A percentile compares a stretch with the other conserved stretches of the same genome.
Evolutionary conservation across 2,113 vertebrate species (phyloP).

Genomic region (Paradoxurus hermaphroditus): DNA sequence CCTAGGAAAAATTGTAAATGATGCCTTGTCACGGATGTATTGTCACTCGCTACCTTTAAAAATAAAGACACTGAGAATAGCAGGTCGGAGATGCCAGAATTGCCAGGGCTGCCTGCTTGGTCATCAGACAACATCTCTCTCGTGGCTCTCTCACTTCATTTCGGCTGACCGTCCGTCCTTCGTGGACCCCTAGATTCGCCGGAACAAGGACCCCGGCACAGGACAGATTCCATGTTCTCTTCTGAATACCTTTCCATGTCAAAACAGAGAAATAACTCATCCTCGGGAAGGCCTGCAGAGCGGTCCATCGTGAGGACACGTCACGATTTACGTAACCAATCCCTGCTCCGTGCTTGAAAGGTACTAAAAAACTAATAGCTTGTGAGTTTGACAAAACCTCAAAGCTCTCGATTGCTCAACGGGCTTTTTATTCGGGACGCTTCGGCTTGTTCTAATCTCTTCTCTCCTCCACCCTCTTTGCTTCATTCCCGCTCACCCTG

Average conservation of each 20-base stretch:
- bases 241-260: not conserved
- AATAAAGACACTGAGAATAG: too few species aligned
- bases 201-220: too few species aligned
- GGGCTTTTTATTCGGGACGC: not conserved
- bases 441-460: not conserved
- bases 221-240: not conserved
- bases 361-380: conserved; percentile 10
- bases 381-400: not conserved
- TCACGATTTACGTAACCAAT: not conserved
- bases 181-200: too few species aligned
- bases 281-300: not conserved
- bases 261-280: conserved; percentile 30
- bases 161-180: too few species aligned
- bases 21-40: too few species aligned
- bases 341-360: not conserved
- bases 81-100: too few species aligned
- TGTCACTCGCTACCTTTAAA: too few species aligned
- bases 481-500: not conserved
- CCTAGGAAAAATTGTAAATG: too few species aligned
- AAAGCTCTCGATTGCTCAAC: not conserved
- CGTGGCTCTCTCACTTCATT: too few species aligned
- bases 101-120: too few species aligned
- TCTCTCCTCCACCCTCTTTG: not conserved
- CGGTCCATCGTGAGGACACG: not conserved
- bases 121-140: too few species aligned